Evolutionary conservation across 2,888 invertebrate genomes (phyloP).

Genomic region (Microctonus hyperodae): DNA sequence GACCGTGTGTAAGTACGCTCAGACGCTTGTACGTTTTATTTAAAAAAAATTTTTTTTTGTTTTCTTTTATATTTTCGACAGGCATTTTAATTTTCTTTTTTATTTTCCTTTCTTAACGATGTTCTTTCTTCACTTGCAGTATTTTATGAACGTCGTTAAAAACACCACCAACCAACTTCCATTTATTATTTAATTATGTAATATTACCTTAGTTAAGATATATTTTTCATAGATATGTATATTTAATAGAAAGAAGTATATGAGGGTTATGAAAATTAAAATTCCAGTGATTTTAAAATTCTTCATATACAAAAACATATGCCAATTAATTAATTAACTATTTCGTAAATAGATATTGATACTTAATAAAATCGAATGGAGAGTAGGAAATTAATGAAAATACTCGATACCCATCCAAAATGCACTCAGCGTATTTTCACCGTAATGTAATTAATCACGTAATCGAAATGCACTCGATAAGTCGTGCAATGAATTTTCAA

Average conservation of each 20-base stretch:
- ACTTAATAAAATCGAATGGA: background rate
- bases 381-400: background rate
- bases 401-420: background rate
- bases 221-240: background rate
- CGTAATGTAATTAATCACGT: background rate
- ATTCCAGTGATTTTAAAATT: background rate
- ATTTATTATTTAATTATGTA: slow-evolving; percentile 7
- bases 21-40: background rate
- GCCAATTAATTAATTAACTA: background rate
- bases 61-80: background rate
- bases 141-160: background rate
- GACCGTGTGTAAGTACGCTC: background rate
- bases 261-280: no score
- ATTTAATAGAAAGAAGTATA: no score
- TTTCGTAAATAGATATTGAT: background rate
- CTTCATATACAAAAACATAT: background rate
- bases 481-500: background rate
- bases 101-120: background rate
- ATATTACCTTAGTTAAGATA: background rate
- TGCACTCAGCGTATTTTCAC: background rate
- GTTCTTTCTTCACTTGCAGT: background rate
- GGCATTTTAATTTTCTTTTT: background rate
- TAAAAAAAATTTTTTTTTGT: background rate
- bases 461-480: background rate
- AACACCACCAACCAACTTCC: background rate